Evolutionary conservation across 2,113 vertebrate genomes (phyloP).

Genomic region (Myanophis thanlyinensis): DNA sequence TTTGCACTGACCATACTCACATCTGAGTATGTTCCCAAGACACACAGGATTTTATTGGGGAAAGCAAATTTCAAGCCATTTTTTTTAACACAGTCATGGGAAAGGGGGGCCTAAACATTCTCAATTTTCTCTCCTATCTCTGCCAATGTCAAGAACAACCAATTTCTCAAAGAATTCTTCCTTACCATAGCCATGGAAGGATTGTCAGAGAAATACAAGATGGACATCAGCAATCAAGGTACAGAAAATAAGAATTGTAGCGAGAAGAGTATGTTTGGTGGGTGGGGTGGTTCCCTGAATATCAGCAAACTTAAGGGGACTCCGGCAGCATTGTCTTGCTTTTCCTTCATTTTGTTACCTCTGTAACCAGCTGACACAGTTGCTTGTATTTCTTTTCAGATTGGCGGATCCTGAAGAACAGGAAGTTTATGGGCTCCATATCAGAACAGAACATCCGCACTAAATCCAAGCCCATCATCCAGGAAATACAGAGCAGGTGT

Average conservation of each 20-base stretch:
- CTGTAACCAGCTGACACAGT: background rate
- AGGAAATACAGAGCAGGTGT: conserved; percentile 75
- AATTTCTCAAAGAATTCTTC: conserved; percentile 85
- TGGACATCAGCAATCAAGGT: conserved; percentile 78
- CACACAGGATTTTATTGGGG: background rate
- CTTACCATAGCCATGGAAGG: conserved; percentile 84
- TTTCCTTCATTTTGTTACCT: background rate
- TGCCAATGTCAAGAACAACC: conserved; percentile 48
- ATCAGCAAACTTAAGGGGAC: background rate
- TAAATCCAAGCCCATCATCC: conserved; percentile 77
- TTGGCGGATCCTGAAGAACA: conserved; percentile 84
- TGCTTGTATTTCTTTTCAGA: conserved; percentile 60
- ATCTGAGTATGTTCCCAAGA: background rate
- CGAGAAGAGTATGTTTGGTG: background rate
- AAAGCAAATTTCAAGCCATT: background rate
- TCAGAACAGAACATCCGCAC: conserved; percentile 84
- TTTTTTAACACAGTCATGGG: background rate
- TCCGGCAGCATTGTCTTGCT: background rate
- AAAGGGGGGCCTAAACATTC: background rate
- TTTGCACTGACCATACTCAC: background rate
- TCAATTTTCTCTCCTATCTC: no score
- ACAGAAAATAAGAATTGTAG: background rate
- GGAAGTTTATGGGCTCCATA: conserved; percentile 83
- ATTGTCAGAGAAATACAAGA: conserved; percentile 83
- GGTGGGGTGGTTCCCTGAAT: background rate